phyloP scores from a whole-genome alignment of 2,888 invertebrate genomes.

The Eristalis tenax region DNA sequence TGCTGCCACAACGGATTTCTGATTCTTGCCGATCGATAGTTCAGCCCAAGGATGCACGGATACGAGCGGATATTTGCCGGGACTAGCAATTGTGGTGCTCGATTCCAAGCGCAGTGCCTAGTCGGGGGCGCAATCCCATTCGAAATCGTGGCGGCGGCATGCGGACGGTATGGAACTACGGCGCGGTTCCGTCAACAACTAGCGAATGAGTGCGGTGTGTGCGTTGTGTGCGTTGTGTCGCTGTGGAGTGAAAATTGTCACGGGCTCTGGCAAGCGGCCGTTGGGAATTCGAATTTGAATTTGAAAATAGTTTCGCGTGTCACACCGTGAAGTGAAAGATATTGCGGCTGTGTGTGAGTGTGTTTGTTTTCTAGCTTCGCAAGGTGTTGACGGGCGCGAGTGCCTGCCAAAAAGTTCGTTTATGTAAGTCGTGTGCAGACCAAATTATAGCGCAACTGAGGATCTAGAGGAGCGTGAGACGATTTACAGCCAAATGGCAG shows the following conservation, averaged over 20 bases:
- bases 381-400: neutral
- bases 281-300: slow-evolving; percentile 68
- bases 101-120: neutral
- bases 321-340: neutral
- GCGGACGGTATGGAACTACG: slow-evolving; percentile 1
- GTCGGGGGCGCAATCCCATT: neutral
- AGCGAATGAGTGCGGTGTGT: neutral
- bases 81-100: neutral
- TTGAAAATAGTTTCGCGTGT: slow-evolving; percentile 32
- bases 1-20: slow-evolving; percentile 54
- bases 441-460: neutral
- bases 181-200: neutral
- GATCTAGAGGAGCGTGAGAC: neutral
- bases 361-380: neutral
- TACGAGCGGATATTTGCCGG: slow-evolving; percentile 35
- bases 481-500: too few species aligned
- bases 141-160: neutral
- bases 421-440: neutral
- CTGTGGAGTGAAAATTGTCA: neutral
- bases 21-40: slow-evolving; percentile 52
- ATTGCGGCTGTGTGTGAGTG: too few species aligned
- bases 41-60: slow-evolving; percentile 43
- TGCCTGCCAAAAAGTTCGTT: neutral
- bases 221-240: neutral
- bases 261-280: slow-evolving; percentile 38